These are phyloP conservation scores for Autographa gamma DNA, from an alignment of 2,888 invertebrate genomes.

Conservation along the genomic window DNA sequence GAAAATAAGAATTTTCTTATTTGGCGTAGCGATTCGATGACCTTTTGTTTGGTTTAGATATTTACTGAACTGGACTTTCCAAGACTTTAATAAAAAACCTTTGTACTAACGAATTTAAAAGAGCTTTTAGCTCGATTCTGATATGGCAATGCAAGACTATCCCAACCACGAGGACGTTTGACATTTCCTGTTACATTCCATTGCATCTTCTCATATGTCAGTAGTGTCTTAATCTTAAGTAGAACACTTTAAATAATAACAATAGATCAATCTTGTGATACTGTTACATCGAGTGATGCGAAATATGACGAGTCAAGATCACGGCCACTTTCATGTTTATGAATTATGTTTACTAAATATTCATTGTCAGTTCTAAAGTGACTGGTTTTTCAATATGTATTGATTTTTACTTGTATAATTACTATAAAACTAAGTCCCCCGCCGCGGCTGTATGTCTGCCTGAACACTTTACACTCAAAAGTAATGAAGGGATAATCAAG, in stretches of 20 bases:
- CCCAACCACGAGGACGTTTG: neutral
- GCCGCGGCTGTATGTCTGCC: too few relatives aligned
- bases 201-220: constrained; percentile 21
- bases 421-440: too few relatives aligned
- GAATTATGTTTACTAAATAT: too few relatives aligned
- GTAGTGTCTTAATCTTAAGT: constrained; percentile 36
- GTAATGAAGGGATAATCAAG: too few relatives aligned
- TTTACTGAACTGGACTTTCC: neutral
- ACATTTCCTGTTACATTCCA: constrained; percentile 31
- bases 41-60: neutral
- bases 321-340: constrained; percentile 23
- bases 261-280: constrained; percentile 40
- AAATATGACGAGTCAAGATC: constrained; percentile 34
- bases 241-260: constrained; percentile 44
- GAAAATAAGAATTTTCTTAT: neutral
- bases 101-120: neutral
- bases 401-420: too few relatives aligned
- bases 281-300: constrained; percentile 32
- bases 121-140: too few relatives aligned
- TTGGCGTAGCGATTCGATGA: neutral
- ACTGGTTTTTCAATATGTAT: too few relatives aligned
- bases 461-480: too few relatives aligned
- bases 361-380: too few relatives aligned
- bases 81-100: neutral
- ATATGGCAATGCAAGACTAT: too few relatives aligned